Conservation (phyloP, 2,113 vertebrate species). For the Rhinichthys klamathensis region DNA sequence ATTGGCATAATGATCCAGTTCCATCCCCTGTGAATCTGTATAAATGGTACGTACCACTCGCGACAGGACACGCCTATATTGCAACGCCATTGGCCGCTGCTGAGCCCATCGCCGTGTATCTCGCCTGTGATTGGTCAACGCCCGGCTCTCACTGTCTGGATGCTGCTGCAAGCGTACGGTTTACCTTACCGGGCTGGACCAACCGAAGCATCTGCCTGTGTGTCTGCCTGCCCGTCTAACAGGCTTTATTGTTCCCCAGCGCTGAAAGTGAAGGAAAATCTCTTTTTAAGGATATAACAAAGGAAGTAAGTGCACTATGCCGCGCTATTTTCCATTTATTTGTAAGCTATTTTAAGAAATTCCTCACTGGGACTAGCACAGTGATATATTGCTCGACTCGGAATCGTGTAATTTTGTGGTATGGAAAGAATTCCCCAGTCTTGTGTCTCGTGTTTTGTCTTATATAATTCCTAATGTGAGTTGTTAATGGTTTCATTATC, state of each 20-base stretch:
- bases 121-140: slow-evolving; percentile 68
- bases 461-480: background rate
- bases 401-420: slow-evolving; percentile 10
- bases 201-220: slow-evolving; percentile 69
- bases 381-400: background rate
- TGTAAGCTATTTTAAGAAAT: background rate
- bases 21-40: slow-evolving; percentile 18
- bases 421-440: background rate
- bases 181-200: slow-evolving; percentile 62
- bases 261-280: slow-evolving; percentile 38
- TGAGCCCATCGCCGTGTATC: slow-evolving; percentile 53
- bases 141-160: slow-evolving; percentile 58
- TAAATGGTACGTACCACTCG: slow-evolving; percentile 67
- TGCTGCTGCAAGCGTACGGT: slow-evolving; percentile 66
- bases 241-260: slow-evolving; percentile 58
- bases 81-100: slow-evolving; percentile 66
- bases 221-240: slow-evolving; percentile 64
- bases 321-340: background rate
- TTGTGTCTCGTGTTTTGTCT: background rate
- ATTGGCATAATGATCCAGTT: slow-evolving; percentile 6
- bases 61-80: slow-evolving; percentile 62
- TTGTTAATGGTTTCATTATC: background rate
- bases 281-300: slow-evolving; percentile 26
- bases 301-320: slow-evolving; percentile 41
- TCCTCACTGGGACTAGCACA: background rate